Evolutionary conservation across 92 coral and sea anemone species (phyloP).

Genomic region (Palythoa grandiflora): DNA sequence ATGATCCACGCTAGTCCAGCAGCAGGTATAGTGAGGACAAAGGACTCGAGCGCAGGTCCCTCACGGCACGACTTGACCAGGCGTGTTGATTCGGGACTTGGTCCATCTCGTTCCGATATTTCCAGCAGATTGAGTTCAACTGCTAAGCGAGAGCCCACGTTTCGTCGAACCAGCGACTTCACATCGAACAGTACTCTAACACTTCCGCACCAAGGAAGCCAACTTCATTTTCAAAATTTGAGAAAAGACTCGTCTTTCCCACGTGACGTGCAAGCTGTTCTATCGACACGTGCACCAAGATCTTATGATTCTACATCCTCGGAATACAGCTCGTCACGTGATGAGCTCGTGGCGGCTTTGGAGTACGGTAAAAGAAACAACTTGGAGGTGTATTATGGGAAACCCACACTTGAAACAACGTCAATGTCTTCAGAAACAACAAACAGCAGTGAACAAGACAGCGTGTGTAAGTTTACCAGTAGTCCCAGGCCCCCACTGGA

Average conservation of each 20-base stretch:
- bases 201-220: constrained; percentile 45
- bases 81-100: constrained; percentile 79
- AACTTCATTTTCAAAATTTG: constrained; percentile 72
- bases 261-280: constrained; percentile 67
- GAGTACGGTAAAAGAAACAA: constrained; percentile 97
- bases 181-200: constrained; percentile 12
- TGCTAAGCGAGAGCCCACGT: constrained; percentile 36
- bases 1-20: constrained; percentile 76
- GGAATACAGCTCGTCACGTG: constrained; percentile 99
- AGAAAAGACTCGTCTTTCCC: constrained; percentile 81
- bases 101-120: constrained; percentile 74
- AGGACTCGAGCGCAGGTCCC: constrained; percentile 82
- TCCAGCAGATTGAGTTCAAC: constrained; percentile 62
- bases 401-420: constrained; percentile 97
- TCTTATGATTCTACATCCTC: constrained; percentile 99
- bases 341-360: constrained; percentile 91
- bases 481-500: constrained; percentile 87
- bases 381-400: constrained; percentile 93
- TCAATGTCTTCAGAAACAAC: constrained; percentile 96
- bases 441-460: constrained; percentile 96
- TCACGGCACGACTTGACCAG: constrained; percentile 83
- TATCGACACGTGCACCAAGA: constrained; percentile 85
- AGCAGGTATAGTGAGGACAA: constrained; percentile 65
- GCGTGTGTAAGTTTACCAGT: constrained; percentile 93
- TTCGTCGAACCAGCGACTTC: background rate